Evolutionary conservation across 2,113 vertebrate species (phyloP).

Genomic region (Prionailurus bengalensis): DNA sequence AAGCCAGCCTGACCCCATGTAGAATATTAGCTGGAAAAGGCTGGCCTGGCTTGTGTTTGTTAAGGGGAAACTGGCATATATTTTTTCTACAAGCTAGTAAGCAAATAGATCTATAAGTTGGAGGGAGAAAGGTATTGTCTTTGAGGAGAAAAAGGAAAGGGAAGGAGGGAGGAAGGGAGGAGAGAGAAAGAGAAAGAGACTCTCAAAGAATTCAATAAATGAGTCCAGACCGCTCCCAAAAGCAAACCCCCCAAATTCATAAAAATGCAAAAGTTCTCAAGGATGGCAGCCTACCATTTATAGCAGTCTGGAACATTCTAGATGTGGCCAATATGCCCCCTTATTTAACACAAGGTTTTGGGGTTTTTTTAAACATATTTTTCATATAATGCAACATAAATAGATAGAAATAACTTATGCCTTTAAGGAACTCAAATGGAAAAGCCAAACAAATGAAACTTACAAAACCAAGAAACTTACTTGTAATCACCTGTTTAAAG

Average conservation of each 20-base stretch:
- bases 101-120: not conserved
- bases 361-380: not conserved
- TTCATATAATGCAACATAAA: not conserved
- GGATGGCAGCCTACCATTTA: not conserved
- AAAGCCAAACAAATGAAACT: not conserved
- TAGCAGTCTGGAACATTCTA: not conserved
- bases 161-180: too few relatives aligned
- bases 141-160: not conserved
- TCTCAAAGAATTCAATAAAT: not conserved
- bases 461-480: not conserved
- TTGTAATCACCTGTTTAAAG: not conserved
- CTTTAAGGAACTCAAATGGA: not conserved
- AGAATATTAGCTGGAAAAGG: not conserved
- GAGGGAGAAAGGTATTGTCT: not conserved
- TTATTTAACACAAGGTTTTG: not conserved
- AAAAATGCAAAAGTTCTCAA: not conserved
- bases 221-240: not conserved
- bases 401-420: not conserved
- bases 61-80: not conserved
- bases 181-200: not conserved
- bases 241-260: not conserved
- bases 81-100: not conserved
- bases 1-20: not conserved
- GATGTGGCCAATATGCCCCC: not conserved
- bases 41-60: too few relatives aligned